phyloP scores from a whole-genome alignment of 2,888 invertebrate species.

The Polietes domitor region DNA sequence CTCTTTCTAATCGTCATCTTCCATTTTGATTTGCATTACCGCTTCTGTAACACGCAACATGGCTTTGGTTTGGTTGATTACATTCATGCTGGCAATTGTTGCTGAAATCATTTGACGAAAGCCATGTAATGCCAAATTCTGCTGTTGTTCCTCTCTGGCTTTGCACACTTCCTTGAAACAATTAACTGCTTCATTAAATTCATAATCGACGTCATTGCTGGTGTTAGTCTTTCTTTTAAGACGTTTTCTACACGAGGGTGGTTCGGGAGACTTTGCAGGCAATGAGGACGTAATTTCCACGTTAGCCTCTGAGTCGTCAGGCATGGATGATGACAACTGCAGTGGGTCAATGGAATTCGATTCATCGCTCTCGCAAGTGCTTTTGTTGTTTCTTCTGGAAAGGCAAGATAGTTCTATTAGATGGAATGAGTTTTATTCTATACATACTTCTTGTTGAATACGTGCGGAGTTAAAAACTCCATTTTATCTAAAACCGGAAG shows the following conservation, averaged over 20 bases:
- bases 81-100: constrained; percentile 41
- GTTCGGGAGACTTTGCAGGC: not conserved
- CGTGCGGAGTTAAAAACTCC: not conserved
- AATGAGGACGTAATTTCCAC: not conserved
- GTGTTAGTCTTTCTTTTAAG: not conserved
- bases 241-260: not conserved
- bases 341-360: not conserved
- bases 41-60: constrained; percentile 52
- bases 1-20: constrained; percentile 1
- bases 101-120: constrained; percentile 55
- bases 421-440: not conserved
- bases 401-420: not conserved
- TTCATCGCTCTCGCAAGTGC: not conserved
- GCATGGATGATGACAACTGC: not conserved
- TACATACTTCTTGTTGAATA: constrained; percentile 9
- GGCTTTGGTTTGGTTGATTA: constrained; percentile 36
- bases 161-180: constrained; percentile 36
- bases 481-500: constrained; percentile 3
- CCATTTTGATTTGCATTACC: constrained; percentile 51
- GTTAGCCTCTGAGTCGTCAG: not conserved
- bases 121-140: constrained; percentile 35
- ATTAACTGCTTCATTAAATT: constrained; percentile 12
- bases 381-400: not conserved
- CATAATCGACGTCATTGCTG: not conserved
- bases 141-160: not conserved